phyloP scores from a whole-genome alignment of 2,797 vertebrate species.

The Tadarida brasiliensis region DNA sequence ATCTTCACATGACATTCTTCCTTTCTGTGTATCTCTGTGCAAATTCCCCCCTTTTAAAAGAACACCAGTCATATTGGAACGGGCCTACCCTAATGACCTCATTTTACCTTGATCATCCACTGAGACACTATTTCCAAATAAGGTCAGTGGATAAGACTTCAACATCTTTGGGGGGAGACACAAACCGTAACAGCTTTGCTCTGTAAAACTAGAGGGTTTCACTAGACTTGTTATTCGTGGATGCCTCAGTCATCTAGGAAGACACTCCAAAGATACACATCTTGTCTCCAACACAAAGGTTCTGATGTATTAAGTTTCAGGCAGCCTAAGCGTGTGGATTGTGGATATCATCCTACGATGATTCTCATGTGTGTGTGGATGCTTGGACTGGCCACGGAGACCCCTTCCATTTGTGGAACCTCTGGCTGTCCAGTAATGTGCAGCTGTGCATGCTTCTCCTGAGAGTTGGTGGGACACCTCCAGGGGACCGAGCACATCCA shows the following conservation, averaged over 20 bases:
- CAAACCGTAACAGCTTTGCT: neutral
- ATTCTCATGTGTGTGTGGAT: neutral
- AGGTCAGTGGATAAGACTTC: neutral
- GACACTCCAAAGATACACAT: neutral
- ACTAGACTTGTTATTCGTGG: neutral
- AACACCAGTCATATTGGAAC: neutral
- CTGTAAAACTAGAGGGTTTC: neutral
- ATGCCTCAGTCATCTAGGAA: neutral
- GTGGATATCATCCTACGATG: neutral
- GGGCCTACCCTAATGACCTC: neutral
- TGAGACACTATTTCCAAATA: neutral
- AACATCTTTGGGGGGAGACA: neutral
- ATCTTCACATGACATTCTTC: neutral
- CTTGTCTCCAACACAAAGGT: neutral
- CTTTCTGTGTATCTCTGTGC: neutral
- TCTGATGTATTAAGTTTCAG: neutral
- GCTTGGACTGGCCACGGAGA: neutral
- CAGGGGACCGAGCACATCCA: neutral
- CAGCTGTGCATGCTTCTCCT: rapidly evolving
- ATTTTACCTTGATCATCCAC: neutral
- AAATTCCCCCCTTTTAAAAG: neutral
- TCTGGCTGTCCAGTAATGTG: neutral
- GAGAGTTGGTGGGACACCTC: neutral
- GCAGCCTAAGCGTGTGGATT: neutral
- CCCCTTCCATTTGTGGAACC: neutral